Percentiles rank a stretch among this genome's conserved stretches.
These are phyloP conservation scores for Sebastes diploproa DNA, from an alignment of 2,797 vertebrate species.

Conservation along the genomic window DNA sequence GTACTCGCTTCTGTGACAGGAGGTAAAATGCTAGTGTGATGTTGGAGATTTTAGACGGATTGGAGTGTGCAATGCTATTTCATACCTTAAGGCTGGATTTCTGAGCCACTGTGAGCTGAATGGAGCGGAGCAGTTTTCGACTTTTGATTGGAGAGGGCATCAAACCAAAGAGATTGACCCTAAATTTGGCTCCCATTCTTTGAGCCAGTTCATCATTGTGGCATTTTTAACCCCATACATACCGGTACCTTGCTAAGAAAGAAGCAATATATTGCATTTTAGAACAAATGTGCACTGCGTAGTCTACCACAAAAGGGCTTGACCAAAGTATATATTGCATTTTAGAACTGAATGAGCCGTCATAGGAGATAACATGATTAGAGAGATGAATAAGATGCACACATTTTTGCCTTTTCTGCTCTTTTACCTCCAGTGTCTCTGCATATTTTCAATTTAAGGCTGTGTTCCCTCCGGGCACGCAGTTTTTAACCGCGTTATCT, in stretches of 20 bases:
- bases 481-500: constrained; percentile 4
- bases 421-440: not conserved
- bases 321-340: not conserved
- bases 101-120: constrained; percentile 34
- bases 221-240: constrained; percentile 11
- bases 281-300: not conserved
- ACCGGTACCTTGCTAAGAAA: not conserved
- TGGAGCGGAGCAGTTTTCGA: constrained; percentile 27
- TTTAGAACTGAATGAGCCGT: not conserved
- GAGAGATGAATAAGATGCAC: not conserved
- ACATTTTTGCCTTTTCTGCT: not conserved
- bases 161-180: constrained; percentile 34
- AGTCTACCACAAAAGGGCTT: not conserved
- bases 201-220: constrained; percentile 8
- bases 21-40: constrained; percentile 53
- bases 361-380: not conserved
- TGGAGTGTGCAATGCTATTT: constrained; percentile 42
- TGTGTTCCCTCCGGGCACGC: not conserved
- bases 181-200: constrained; percentile 19
- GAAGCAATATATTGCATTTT: not conserved
- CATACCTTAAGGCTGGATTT: constrained; percentile 37
- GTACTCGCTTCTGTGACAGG: constrained; percentile 43
- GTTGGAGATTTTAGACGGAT: constrained; percentile 52
- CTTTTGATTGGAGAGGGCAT: constrained; percentile 62
- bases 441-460: constrained; percentile 15